These are phyloP conservation scores for Drosophila kambysellisi DNA, from an alignment of 2,888 invertebrate genomes.

Conservation along the genomic window DNA sequence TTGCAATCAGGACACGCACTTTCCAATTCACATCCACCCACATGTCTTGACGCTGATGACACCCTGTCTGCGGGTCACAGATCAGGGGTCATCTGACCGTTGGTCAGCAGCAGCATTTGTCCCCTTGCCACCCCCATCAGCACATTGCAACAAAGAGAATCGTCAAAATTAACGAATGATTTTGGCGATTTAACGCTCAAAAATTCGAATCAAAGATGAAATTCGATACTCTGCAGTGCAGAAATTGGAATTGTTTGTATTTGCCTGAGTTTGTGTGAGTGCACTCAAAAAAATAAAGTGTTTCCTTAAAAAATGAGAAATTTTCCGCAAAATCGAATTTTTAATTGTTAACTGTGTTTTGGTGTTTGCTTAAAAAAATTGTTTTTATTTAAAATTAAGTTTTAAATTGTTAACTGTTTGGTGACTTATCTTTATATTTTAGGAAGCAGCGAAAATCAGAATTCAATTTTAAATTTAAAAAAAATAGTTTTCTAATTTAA, in stretches of 20 bases:
- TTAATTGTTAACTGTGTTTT: not conserved
- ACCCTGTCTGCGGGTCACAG: conserved; percentile 70
- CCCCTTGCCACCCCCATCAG: conserved; percentile 59
- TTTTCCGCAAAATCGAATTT: accelerated
- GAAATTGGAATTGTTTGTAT: conserved; percentile 26
- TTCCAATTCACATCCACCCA: conserved; percentile 58
- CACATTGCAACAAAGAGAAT: conserved; percentile 60
- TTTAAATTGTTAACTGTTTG: not conserved
- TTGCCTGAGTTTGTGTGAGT: conserved; percentile 9
- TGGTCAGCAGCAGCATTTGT: conserved; percentile 52
- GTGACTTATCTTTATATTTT: not conserved
- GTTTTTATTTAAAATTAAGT: accelerated
- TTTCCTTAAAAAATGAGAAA: not conserved
- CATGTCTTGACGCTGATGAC: conserved; percentile 54
- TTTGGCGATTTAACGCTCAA: conserved; percentile 78
- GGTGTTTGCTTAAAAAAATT: not conserved
- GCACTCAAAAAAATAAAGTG: not conserved
- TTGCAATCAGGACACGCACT: conserved; percentile 45
- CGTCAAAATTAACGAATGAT: conserved; percentile 80
- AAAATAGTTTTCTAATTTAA: not conserved
- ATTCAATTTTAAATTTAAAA: not conserved
- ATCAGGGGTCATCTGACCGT: conserved; percentile 65
- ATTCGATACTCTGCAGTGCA: conserved; percentile 48
- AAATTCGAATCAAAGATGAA: conserved; percentile 70
- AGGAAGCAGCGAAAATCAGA: not conserved